phyloP scores from a whole-genome alignment of 2,113 vertebrate genomes.

The Chroicocephalus ridibundus region DNA sequence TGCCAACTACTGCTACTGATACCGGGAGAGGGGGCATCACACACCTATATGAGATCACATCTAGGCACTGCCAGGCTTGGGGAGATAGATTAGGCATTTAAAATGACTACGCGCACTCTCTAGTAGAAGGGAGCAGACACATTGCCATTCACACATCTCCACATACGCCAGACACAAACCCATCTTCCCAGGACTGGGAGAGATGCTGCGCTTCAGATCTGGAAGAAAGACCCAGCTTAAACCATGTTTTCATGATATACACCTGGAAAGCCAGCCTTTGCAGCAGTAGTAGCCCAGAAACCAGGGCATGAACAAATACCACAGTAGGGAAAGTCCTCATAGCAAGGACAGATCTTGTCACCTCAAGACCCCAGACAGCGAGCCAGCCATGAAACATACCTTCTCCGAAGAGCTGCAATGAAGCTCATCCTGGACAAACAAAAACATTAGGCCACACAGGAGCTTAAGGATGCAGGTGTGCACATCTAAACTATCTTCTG shows the following conservation, averaged over 20 bases:
- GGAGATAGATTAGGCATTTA: not conserved
- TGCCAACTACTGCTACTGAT: not conserved
- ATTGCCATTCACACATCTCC: not conserved
- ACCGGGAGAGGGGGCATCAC: not conserved
- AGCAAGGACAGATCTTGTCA: conserved; percentile 1
- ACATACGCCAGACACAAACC: not conserved
- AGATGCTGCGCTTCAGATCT: not conserved
- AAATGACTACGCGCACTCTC: not conserved
- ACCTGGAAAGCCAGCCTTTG: not conserved
- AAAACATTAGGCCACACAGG: not conserved
- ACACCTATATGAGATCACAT: not conserved
- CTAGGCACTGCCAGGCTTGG: not conserved
- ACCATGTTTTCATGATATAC: not conserved
- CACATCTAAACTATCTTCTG: not conserved
- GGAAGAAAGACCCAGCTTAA: not conserved
- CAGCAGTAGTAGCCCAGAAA: conserved; percentile 35
- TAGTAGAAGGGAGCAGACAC: not conserved
- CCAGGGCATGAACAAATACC: conserved; percentile 15
- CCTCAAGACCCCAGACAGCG: conserved; percentile 50
- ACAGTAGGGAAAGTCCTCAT: not conserved
- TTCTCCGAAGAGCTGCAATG: not conserved
- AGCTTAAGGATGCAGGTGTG: not conserved
- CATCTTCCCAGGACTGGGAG: not conserved
- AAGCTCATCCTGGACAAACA: conserved; percentile 17
- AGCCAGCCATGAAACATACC: not conserved